These are phyloP conservation scores for Scomber japonicus DNA, from an alignment of 2,113 vertebrate species.

Conservation along the genomic window DNA sequence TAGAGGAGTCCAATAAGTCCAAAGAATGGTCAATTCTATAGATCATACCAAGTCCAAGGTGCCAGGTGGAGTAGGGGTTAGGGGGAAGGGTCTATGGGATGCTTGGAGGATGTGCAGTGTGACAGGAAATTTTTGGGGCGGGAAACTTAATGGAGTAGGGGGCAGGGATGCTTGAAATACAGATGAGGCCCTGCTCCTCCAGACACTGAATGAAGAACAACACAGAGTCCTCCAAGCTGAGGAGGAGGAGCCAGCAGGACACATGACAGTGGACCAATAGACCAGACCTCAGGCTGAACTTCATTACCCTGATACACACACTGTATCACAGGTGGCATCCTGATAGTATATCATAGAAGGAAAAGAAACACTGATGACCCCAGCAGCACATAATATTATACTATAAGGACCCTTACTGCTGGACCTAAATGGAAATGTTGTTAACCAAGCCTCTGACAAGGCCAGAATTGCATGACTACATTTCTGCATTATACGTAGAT, in stretches of 20 bases:
- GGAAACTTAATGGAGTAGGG: background rate
- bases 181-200: background rate
- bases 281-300: constrained; percentile 9
- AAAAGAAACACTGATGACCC: background rate
- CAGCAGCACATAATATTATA: no score
- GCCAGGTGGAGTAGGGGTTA: constrained; percentile 7
- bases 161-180: constrained; percentile 11
- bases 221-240: constrained; percentile 10
- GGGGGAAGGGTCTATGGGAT: constrained; percentile 3
- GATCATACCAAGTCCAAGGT: constrained; percentile 4
- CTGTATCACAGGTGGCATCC: constrained; percentile 1
- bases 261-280: constrained; percentile 17
- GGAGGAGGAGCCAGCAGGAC: constrained; percentile 2
- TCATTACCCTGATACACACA: background rate
- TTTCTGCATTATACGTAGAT: no score
- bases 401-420: no score
- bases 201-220: no score
- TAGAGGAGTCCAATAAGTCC: no score
- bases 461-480: no score
- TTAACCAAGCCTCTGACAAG: no score
- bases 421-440: no score
- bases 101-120: background rate
- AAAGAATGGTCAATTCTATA: background rate
- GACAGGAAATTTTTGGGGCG: background rate
- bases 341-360: background rate